A percentile compares a stretch with the other conserved stretches of the same genome.
Conservation (phyloP, 2,888 invertebrate genomes). For the Lycia hirtaria region DNA sequence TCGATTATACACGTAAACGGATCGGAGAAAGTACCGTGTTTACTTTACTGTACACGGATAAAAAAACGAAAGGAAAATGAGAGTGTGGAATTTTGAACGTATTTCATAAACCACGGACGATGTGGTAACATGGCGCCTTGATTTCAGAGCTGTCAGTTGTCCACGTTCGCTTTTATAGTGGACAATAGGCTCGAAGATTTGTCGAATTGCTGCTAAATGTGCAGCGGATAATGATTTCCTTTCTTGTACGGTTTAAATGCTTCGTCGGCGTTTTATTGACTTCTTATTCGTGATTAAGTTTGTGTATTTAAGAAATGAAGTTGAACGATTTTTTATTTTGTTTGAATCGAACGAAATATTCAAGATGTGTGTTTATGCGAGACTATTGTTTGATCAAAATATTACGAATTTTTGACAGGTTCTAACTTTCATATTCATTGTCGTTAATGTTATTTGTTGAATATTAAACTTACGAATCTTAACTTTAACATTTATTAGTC, state of each 20-base stretch:
- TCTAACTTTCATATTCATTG: too few relatives aligned
- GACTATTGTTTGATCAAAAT: too few relatives aligned
- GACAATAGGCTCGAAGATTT: conserved; percentile 37
- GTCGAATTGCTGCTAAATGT: conserved; percentile 22
- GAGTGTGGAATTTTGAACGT: conserved; percentile 72
- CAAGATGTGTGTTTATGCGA: too few relatives aligned
- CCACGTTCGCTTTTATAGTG: conserved; percentile 51
- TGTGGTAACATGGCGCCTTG: conserved; percentile 57
- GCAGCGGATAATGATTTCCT: conserved; percentile 8
- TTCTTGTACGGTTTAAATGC: neutral
- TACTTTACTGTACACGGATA: conserved; percentile 62
- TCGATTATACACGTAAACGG: conserved; percentile 66
- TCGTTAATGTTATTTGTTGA: too few relatives aligned
- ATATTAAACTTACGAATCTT: too few relatives aligned
- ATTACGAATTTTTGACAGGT: too few relatives aligned
- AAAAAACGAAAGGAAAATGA: conserved; percentile 75
- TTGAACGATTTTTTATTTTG: too few relatives aligned
- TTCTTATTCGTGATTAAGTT: neutral
- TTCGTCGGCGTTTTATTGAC: conserved; percentile 6
- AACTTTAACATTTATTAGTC: too few relatives aligned
- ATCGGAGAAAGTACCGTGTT: conserved; percentile 78
- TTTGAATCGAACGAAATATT: too few relatives aligned
- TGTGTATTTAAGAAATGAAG: too few relatives aligned
- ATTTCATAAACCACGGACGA: conserved; percentile 64
- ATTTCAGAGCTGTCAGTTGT: conserved; percentile 60